A percentile compares a stretch with the other conserved stretches of the same genome.
Evolutionary conservation across 2,113 vertebrate species (phyloP).

Genomic region (Lasiurus borealis): DNA sequence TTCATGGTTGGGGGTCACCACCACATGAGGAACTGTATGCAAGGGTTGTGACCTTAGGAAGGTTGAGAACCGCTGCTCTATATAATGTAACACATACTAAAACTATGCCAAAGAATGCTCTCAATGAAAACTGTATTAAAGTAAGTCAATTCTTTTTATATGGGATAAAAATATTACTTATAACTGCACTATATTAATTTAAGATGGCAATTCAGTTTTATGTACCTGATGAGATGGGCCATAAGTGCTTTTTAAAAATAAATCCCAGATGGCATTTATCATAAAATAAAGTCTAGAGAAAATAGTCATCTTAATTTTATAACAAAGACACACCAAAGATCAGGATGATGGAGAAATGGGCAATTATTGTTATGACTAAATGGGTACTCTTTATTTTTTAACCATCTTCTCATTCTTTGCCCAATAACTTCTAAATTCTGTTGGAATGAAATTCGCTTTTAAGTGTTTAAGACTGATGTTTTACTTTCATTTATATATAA

Average conservation of each 20-base stretch:
- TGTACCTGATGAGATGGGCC: neutral
- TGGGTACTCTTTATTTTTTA: neutral
- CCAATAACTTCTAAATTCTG: constrained; percentile 3
- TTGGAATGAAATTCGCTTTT: neutral
- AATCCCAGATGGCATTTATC: constrained; percentile 43
- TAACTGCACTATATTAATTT: neutral
- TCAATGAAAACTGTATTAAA: constrained; percentile 19
- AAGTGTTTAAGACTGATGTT: neutral
- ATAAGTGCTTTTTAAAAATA: constrained; percentile 47
- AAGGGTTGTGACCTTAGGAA: too few species aligned
- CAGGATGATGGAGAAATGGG: neutral
- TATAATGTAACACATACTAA: neutral
- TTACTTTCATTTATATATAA: constrained; percentile 6
- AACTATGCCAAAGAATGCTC: constrained; percentile 2
- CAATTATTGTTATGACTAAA: constrained; percentile 24
- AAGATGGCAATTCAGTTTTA: constrained; percentile 30
- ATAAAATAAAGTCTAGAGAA: constrained; percentile 38
- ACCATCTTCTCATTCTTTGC: constrained; percentile 15
- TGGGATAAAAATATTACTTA: constrained; percentile 22
- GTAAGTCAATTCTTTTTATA: neutral
- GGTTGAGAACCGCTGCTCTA: too few species aligned
- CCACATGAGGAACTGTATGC: too few species aligned
- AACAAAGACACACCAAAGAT: constrained; percentile 5
- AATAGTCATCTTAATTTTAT: constrained; percentile 58
- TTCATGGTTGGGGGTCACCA: too few species aligned